Percentiles rank a stretch among this genome's conserved stretches.
Conservation (phyloP, 2,113 vertebrate species). For the Hippocampus mohnikei region DNA sequence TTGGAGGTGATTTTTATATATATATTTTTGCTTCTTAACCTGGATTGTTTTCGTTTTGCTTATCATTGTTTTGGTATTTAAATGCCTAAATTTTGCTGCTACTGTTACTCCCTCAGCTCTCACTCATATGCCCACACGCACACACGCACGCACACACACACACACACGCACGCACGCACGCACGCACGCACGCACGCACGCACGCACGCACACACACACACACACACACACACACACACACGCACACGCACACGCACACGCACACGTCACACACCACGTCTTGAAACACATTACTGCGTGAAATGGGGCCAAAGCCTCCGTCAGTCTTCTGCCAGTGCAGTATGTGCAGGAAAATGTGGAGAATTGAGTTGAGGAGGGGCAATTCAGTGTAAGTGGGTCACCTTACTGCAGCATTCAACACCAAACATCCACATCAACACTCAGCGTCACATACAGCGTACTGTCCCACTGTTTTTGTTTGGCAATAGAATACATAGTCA, state of each 20-base stretch:
- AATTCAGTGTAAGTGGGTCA: conserved; percentile 72
- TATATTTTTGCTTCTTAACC: no score
- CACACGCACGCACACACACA: background rate
- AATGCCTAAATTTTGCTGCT: conserved; percentile 3
- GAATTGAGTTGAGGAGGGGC: conserved; percentile 24
- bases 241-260: background rate
- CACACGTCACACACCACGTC: conserved; percentile 21
- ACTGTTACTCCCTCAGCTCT: background rate
- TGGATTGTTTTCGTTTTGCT: background rate
- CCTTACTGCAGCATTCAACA: conserved; percentile 62
- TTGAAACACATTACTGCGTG: conserved; percentile 55
- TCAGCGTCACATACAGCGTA: conserved; percentile 10
- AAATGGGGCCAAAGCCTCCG: conserved; percentile 69
- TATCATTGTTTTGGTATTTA: background rate
- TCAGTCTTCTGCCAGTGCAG: conserved; percentile 46
- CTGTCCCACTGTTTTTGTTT: conserved; percentile 13
- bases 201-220: background rate
- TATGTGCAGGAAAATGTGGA: conserved; percentile 33
- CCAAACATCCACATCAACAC: conserved; percentile 48
- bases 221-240: conserved; percentile 1
- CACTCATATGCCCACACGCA: background rate
- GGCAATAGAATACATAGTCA: conserved; percentile 19
- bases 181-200: background rate
- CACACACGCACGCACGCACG: background rate
- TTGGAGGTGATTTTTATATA: background rate